Percentiles rank a stretch among this genome's conserved stretches.
Conservation (phyloP, 2,113 vertebrate species). For the Eidolon helvum region DNA sequence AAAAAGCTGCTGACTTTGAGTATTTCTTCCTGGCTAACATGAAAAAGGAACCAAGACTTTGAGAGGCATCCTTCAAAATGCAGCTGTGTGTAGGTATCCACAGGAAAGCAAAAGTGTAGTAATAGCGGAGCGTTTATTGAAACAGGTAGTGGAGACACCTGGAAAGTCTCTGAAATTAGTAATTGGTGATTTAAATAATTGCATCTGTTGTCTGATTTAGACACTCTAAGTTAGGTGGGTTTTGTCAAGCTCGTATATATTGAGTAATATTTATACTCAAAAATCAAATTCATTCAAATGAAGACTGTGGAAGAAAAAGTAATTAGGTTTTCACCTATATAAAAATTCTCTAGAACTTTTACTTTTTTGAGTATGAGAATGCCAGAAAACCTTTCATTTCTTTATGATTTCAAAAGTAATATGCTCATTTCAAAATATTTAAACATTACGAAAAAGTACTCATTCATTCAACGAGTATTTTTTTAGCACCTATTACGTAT, state of each 20-base stretch:
- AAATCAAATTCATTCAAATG: slow-evolving; percentile 22
- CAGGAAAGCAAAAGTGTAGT: neutral
- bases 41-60: neutral
- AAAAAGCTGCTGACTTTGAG: neutral
- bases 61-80: neutral
- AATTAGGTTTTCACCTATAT: neutral
- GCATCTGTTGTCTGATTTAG: neutral
- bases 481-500: neutral
- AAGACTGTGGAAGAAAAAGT: slow-evolving; percentile 23
- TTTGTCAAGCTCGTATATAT: slow-evolving; percentile 21
- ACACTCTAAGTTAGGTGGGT: neutral
- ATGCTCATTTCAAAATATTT: neutral
- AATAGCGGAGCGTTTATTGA: neutral
- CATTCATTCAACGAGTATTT: neutral
- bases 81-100: neutral
- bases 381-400: slow-evolving; percentile 15
- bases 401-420: neutral
- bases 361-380: neutral
- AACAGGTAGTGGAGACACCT: neutral
- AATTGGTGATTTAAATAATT: neutral
- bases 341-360: neutral
- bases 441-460: neutral
- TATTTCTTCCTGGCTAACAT: neutral
- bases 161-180: neutral
- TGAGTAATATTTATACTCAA: slow-evolving; percentile 16